These are phyloP conservation scores for Ceratosolen fusciceps DNA, from an alignment of 1,140 invertebrate species.

Conservation along the genomic window DNA sequence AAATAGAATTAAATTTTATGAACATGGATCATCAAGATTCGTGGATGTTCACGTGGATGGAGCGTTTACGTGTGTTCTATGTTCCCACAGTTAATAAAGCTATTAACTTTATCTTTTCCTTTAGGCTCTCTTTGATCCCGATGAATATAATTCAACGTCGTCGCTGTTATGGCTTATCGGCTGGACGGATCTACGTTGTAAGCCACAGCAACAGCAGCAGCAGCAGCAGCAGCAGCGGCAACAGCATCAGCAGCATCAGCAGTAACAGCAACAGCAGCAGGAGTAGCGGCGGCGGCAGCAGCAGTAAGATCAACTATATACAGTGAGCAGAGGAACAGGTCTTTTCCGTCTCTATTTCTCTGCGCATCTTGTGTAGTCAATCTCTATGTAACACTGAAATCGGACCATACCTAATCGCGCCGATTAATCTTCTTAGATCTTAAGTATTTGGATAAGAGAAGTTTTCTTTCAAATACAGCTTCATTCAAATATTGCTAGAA, in stretches of 20 bases:
- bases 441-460: not conserved
- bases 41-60: not conserved
- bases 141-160: conserved; percentile 42
- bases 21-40: not conserved
- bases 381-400: conserved; percentile 21
- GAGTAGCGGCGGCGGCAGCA: no score
- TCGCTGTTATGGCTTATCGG: conserved; percentile 14
- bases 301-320: not conserved
- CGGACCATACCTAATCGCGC: not conserved
- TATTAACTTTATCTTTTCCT: conserved; percentile 67
- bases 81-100: conserved; percentile 71
- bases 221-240: no score
- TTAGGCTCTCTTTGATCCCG: conserved; percentile 41
- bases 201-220: conserved; percentile 1
- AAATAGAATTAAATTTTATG: conserved; percentile 35
- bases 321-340: not conserved
- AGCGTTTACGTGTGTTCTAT: not conserved
- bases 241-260: not conserved
- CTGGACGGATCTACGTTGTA: conserved; percentile 25
- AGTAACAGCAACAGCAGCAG: not conserved
- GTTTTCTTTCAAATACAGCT: no score
- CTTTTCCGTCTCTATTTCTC: conserved; percentile 8
- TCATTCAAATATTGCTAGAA: no score
- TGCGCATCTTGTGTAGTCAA: not conserved
- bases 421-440: conserved; percentile 3